A percentile compares a stretch with the other conserved stretches of the same genome.
phyloP scores from a whole-genome alignment of 2,888 invertebrate species.

The Drosophila kuntzei region DNA sequence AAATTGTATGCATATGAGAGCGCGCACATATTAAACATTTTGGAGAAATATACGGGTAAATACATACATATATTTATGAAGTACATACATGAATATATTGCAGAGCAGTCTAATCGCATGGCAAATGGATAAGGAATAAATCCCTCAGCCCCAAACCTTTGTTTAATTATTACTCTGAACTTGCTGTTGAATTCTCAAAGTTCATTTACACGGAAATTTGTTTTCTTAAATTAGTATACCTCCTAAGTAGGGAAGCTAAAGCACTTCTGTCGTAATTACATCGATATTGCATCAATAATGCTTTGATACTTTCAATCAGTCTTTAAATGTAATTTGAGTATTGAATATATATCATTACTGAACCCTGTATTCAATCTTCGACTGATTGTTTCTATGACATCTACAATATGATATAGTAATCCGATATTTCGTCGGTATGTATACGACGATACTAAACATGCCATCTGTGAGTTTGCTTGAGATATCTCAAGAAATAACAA shows the following conservation, averaged over 20 bases:
- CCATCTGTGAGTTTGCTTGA: no score
- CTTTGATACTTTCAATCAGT: not conserved
- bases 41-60: not conserved
- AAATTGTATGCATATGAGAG: not conserved
- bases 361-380: not conserved
- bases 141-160: constrained; percentile 7
- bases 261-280: not conserved
- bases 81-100: constrained; percentile 2
- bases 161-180: not conserved
- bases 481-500: no score
- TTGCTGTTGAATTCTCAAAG: constrained; percentile 4
- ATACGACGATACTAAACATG: no score
- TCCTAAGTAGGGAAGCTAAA: no score
- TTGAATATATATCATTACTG: not conserved
- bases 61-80: not conserved
- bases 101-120: constrained; percentile 4
- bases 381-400: not conserved
- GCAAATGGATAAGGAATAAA: constrained; percentile 10
- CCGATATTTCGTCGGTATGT: no score
- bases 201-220: not conserved
- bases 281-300: no score
- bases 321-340: not conserved
- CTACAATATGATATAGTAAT: not conserved
- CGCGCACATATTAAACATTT: constrained; percentile 2
- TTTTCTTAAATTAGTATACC: not conserved